Conservation (phyloP, 2,888 invertebrate species). For the Gerris lacustris region DNA sequence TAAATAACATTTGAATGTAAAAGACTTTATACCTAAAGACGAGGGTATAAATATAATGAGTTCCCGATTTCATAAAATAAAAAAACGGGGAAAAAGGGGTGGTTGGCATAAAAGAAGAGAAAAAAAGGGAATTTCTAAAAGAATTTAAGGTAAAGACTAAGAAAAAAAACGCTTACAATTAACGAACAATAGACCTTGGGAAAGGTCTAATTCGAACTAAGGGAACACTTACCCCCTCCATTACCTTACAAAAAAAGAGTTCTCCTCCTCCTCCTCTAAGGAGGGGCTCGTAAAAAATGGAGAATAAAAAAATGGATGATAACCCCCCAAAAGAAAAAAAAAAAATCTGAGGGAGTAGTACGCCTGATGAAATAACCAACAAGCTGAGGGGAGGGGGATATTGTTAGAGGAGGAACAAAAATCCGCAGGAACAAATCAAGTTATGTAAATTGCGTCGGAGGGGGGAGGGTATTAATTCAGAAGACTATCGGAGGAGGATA, state of each 20-base stretch:
- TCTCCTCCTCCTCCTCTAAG: neutral
- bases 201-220: neutral
- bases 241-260: neutral
- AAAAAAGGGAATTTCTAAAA: too few species aligned
- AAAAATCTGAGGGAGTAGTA: neutral
- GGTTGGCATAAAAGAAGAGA: too few species aligned
- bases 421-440: conserved; percentile 1
- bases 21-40: too few species aligned
- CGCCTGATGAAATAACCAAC: too few species aligned
- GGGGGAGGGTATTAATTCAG: neutral
- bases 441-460: neutral
- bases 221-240: neutral
- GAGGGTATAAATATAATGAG: too few species aligned
- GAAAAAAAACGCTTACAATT: neutral
- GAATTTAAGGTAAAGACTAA: too few species aligned
- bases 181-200: neutral
- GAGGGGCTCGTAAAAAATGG: neutral
- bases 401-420: neutral
- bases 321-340: neutral
- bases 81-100: too few species aligned
- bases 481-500: neutral
- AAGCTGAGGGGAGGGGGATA: too few species aligned
- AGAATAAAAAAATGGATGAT: neutral
- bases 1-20: too few species aligned
- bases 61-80: too few species aligned